Base-by-base conservation (phyloP, 2,797 vertebrate genomes). In the Alcedo atthis region DNA sequence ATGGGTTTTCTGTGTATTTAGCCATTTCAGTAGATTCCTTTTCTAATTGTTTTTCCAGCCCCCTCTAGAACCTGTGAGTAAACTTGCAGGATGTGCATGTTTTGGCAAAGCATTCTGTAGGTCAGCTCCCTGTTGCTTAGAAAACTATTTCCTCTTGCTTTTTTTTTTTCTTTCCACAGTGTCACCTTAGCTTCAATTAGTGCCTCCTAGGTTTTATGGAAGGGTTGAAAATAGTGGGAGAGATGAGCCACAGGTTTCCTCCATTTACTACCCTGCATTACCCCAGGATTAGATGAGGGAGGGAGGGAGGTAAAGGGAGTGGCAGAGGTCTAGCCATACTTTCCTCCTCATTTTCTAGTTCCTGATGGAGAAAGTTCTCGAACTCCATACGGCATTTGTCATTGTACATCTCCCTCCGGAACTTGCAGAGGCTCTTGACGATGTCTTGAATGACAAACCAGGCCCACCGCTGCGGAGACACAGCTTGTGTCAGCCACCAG, bases 371-470 rank as follows among this genome's bases (percentile, higher is more conserved):
- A 83, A 95, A 98, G 3, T 85, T 67, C 87, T 97, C 94, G 40
- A 97, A 97, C 28, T 95, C 90, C 0, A 1, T 66, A 5, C 81
- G 85, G 33, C 15, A 6, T 10, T 6, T 6, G 18, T 61, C 7
- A 6, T 92, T 64, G 35, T 40, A 2, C 79, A 97, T 95, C 49
- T 84, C 93, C 48, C 84, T 96, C 35, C 25, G 95, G 90, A 97
- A 98, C 20, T 63, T 97, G 89, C 95, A 95, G 85, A 97, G 89
- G 55, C 95, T 97, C 85, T 15, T 96, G 90, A 98, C 76, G 2
- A 97, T 71, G 37, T 54, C 19, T 1, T 43, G n/a, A 46, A 98
- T 61, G 45, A 69, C 81, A 18, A 24, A 8, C 97, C 97, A 98
- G 48, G 76, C 89, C 73, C 15, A 94, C 8, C 6, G 91, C 98